phyloP scores from a whole-genome alignment of 2,888 invertebrate genomes.

The Athripsodes cinereus region DNA sequence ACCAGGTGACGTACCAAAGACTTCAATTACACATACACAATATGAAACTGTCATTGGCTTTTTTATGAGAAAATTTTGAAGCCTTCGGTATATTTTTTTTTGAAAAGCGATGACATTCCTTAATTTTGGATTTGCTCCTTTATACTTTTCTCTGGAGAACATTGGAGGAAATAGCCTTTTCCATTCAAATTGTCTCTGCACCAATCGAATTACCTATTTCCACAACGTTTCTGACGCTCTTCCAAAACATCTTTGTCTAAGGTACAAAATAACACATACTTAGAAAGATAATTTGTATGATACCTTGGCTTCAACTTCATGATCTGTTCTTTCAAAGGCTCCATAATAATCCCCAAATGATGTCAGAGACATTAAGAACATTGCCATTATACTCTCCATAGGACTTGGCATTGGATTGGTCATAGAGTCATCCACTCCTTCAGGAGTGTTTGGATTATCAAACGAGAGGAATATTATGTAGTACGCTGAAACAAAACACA shows the following conservation, averaged over 20 bases:
- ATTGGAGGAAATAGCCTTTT: background rate
- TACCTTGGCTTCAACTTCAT: slow-evolving; percentile 86
- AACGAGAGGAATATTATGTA: slow-evolving; percentile 88
- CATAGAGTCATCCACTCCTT: slow-evolving; percentile 74
- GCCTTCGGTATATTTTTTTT: no score
- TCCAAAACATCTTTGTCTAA: background rate
- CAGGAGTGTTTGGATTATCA: slow-evolving; percentile 76
- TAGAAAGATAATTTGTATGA: no score
- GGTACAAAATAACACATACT: background rate
- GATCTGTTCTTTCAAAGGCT: slow-evolving; percentile 82
- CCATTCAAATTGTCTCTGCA: no score
- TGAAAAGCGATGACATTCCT: no score
- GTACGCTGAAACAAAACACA: slow-evolving; percentile 63
- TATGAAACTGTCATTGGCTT: no score
- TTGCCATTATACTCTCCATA: slow-evolving; percentile 92
- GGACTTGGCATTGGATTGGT: slow-evolving; percentile 88
- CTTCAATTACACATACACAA: no score
- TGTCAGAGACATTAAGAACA: slow-evolving; percentile 97
- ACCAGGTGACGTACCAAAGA: no score
- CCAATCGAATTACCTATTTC: no score
- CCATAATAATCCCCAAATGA: slow-evolving; percentile 94
- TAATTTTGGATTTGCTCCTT: no score
- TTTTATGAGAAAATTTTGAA: no score
- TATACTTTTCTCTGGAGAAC: no score
- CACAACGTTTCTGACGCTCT: background rate